phyloP scores from a whole-genome alignment of 2,888 invertebrate species.

The Drosophila subsilvestris region DNA sequence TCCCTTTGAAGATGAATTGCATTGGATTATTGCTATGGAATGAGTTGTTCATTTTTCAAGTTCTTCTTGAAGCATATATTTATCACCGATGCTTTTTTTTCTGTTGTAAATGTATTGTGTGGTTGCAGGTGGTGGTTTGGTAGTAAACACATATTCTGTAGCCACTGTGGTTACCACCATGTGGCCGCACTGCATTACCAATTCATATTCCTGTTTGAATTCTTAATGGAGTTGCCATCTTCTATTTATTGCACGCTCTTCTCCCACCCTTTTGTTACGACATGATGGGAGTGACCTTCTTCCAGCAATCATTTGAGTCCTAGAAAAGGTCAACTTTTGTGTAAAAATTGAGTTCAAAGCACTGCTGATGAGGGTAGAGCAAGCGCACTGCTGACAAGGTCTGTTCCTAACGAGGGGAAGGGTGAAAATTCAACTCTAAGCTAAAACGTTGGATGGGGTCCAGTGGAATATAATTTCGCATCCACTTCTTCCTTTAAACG shows the following conservation, averaged over 20 bases:
- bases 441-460: constrained; percentile 19
- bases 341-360: constrained; percentile 50
- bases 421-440: constrained; percentile 26
- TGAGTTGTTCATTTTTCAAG: too few relatives aligned
- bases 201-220: constrained; percentile 24
- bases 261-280: not conserved
- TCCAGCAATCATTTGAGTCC: constrained; percentile 8
- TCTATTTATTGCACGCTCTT: constrained; percentile 4
- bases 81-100: too few relatives aligned
- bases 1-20: not conserved
- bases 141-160: not conserved
- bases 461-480: not conserved
- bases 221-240: constrained; percentile 19
- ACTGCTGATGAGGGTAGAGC: constrained; percentile 52
- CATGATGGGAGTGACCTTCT: constrained; percentile 5
- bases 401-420: constrained; percentile 3
- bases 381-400: constrained; percentile 49
- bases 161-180: not conserved
- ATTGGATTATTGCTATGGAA: not conserved
- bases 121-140: not conserved
- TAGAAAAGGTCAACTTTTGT: constrained; percentile 52
- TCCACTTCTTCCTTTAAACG: not conserved
- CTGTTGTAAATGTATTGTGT: too few relatives aligned
- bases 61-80: too few relatives aligned
- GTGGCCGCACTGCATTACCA: not conserved